phyloP scores from a whole-genome alignment of 1,140 invertebrate species.

The Trinorchestia longiramus region DNA sequence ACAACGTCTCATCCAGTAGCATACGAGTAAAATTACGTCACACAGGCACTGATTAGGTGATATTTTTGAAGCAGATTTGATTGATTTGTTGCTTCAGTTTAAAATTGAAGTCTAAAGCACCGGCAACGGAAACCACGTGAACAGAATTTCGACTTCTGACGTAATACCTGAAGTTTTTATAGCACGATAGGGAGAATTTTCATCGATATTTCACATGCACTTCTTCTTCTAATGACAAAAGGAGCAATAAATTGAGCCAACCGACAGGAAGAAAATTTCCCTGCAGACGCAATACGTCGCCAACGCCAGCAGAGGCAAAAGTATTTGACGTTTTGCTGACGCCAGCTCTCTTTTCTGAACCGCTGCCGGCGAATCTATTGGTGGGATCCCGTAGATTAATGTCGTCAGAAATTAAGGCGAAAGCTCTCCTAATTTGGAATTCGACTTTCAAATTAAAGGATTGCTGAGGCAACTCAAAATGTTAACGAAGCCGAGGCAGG shows the following conservation, averaged over 20 bases:
- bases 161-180: neutral
- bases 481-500: neutral
- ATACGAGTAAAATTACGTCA: no score
- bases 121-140: no score
- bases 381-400: constrained; percentile 22
- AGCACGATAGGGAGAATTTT: neutral
- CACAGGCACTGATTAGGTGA: no score
- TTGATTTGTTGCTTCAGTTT: no score
- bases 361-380: constrained; percentile 13
- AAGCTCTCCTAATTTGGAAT: neutral
- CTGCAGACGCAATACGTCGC: constrained; percentile 19
- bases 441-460: constrained; percentile 36
- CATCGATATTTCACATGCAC: neutral
- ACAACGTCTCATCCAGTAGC: no score
- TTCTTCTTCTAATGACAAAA: neutral
- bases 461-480: constrained; percentile 42
- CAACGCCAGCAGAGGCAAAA: neutral
- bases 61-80: no score
- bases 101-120: no score
- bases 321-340: constrained; percentile 42
- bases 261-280: constrained; percentile 32
- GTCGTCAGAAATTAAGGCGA: constrained; percentile 34
- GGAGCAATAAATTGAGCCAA: neutral
- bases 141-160: no score
- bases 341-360: constrained; percentile 18